Conservation (phyloP, 2,797 vertebrate genomes). For the Oreortyx pictus region DNA sequence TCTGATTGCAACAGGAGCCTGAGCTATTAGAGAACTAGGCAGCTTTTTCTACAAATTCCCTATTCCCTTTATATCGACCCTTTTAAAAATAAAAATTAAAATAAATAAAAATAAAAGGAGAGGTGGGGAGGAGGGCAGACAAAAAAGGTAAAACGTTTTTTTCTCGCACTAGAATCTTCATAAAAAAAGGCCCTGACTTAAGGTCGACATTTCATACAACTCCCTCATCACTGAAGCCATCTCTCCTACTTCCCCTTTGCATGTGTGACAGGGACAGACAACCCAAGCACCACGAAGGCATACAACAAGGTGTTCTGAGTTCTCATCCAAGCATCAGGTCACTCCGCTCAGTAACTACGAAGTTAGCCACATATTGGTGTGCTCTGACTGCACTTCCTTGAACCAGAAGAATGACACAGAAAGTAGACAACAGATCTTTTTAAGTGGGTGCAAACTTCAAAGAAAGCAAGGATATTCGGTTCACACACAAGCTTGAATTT, state of each 20-base stretch:
- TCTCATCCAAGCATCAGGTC: background rate
- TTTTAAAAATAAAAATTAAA: background rate
- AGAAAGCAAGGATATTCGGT: background rate
- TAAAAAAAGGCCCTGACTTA: background rate
- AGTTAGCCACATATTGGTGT: background rate
- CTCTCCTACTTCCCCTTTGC: background rate
- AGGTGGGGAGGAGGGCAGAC: no score
- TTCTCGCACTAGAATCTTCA: background rate
- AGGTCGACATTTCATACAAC: background rate
- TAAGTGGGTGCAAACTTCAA: background rate
- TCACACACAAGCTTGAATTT: background rate
- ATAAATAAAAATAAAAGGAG: background rate
- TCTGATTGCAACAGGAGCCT: background rate
- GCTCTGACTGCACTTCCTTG: background rate
- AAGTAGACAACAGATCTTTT: background rate
- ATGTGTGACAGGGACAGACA: fast-evolving
- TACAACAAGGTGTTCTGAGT: fast-evolving
- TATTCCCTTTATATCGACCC: background rate
- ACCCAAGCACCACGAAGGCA: background rate
- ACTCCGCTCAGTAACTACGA: background rate
- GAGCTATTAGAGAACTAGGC: background rate
- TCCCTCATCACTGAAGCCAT: background rate
- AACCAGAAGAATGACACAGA: background rate
- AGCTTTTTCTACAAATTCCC: background rate
- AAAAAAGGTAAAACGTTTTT: background rate